Percentiles rank a stretch among this genome's conserved stretches.
These are phyloP conservation scores for Sabellastarte sp. DNA, from an alignment of 2,888 invertebrate genomes.

Conservation along the genomic window DNA sequence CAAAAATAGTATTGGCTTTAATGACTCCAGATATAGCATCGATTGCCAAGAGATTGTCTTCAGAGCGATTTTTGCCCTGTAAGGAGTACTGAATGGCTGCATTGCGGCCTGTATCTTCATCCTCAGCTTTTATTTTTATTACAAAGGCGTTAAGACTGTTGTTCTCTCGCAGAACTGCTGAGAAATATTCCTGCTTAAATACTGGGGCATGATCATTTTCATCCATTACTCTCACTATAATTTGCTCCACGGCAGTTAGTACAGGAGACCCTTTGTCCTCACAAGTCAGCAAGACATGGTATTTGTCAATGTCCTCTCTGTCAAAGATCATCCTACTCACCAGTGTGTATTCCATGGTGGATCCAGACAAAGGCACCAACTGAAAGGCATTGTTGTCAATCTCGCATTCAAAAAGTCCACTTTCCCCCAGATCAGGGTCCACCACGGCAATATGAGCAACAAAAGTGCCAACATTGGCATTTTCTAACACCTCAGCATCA, in stretches of 20 bases:
- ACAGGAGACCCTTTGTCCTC: constrained; percentile 9
- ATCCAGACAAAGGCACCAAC: not conserved
- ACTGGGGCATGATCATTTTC: not conserved
- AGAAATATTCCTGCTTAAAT: not conserved
- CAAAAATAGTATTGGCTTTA: not conserved
- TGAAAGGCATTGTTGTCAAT: constrained; percentile 9
- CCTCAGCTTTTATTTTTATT: not conserved
- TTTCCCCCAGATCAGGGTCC: constrained; percentile 8
- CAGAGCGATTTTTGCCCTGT: not conserved
- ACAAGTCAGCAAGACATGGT: constrained; percentile 3
- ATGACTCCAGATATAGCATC: not conserved
- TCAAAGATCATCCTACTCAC: constrained; percentile 8
- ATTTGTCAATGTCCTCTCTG: constrained; percentile 5
- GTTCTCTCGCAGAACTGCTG: not conserved
- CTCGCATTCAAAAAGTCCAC: constrained; percentile 11
- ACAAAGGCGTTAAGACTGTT: not conserved
- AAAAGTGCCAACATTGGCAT: constrained; percentile 10
- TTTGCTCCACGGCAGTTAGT: not conserved
- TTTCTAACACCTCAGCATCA: constrained; percentile 11
- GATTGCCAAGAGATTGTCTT: not conserved
- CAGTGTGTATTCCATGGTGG: constrained; percentile 8
- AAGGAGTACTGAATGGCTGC: not conserved
- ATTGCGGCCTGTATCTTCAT: constrained; percentile 2
- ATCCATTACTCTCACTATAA: not conserved
- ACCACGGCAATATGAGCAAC: constrained; percentile 13